phyloP scores from a whole-genome alignment of 2,797 vertebrate species.

The Caiman crocodilus region DNA sequence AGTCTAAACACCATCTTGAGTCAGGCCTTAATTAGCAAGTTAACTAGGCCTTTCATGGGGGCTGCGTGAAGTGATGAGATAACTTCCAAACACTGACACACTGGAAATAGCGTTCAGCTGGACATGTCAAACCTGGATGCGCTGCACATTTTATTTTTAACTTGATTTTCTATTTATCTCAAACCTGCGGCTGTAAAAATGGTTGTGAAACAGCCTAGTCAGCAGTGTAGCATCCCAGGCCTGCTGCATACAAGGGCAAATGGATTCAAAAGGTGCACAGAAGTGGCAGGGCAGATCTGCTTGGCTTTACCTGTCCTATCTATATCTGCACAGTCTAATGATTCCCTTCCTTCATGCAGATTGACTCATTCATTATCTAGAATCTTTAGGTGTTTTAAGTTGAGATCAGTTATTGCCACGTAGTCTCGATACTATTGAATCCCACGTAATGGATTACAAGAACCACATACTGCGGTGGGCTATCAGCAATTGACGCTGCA shows the following conservation, averaged over 20 bases:
- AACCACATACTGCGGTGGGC: not conserved
- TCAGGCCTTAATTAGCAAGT: not conserved
- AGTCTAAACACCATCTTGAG: not conserved
- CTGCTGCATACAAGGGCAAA: not conserved
- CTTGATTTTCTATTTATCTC: not conserved
- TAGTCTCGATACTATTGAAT: not conserved
- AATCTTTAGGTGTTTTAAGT: constrained; percentile 7
- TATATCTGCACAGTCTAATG: not conserved
- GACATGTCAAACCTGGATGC: not conserved
- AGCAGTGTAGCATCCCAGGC: not conserved
- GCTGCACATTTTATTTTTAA: not conserved
- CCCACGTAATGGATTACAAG: not conserved
- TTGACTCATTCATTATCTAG: not conserved
- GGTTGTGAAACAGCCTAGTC: not conserved
- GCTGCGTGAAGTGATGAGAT: not conserved
- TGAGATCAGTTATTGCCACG: not conserved
- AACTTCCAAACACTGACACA: not conserved
- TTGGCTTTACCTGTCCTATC: not conserved
- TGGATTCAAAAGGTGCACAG: not conserved
- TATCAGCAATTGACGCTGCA: not conserved
- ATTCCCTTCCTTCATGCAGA: not conserved
- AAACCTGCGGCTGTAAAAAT: not conserved
- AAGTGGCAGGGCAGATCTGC: not conserved
- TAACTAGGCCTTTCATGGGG: not conserved
- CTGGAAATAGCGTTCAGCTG: not conserved